A percentile compares a stretch with the other conserved stretches of the same genome.
These are phyloP conservation scores for Lutjanus campechanus DNA, from an alignment of 2,797 vertebrate species.

Conservation along the genomic window DNA sequence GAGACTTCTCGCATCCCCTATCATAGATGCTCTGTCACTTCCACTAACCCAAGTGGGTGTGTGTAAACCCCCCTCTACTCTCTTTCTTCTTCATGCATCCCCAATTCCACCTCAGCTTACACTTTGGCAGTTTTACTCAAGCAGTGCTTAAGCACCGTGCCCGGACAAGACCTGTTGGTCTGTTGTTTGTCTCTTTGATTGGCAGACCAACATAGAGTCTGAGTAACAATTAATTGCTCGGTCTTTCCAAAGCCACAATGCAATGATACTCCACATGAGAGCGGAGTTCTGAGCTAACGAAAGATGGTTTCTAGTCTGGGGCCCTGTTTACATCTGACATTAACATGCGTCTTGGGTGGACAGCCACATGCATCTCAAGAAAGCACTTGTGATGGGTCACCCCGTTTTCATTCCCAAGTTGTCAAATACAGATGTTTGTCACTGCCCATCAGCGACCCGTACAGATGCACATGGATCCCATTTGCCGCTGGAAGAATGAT, in stretches of 20 bases:
- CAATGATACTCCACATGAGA: not conserved
- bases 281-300: not conserved
- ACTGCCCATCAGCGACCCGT: too few relatives aligned
- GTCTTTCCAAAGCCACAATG: not conserved
- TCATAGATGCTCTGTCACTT: conserved; percentile 80
- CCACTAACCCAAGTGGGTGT: conserved; percentile 71
- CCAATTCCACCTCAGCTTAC: conserved; percentile 45
- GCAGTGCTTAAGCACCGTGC: conserved; percentile 3
- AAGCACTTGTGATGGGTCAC: too few relatives aligned
- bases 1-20: conserved; percentile 70
- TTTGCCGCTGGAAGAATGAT: too few relatives aligned
- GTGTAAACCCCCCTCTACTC: conserved; percentile 50
- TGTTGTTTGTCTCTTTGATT: conserved; percentile 27
- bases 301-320: not conserved
- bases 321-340: too few relatives aligned
- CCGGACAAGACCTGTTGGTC: conserved; percentile 25
- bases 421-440: too few relatives aligned
- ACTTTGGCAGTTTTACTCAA: conserved; percentile 32
- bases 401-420: too few relatives aligned
- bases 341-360: too few relatives aligned
- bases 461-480: too few relatives aligned
- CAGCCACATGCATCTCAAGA: too few relatives aligned
- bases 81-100: conserved; percentile 40
- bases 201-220: conserved; percentile 3
- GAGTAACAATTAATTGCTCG: conserved; percentile 13